A percentile compares a stretch with the other conserved stretches of the same genome.
Conservation (phyloP, 1,140 invertebrate species). For the Listronotus oregonensis region DNA sequence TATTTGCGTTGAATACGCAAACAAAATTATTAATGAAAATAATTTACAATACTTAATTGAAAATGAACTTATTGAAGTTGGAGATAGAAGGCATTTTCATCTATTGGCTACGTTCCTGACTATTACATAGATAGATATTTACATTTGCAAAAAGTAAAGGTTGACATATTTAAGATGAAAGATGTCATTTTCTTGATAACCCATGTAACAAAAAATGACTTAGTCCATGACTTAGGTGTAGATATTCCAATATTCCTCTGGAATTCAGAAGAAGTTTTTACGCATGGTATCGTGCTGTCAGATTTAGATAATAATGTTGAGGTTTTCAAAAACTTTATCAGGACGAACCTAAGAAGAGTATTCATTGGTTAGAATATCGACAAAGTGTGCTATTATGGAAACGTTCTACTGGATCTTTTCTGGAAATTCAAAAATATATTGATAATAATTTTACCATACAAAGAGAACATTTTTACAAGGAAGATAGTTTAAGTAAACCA, state of each 20-base stretch:
- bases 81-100: constrained; percentile 8
- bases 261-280: too few relatives aligned
- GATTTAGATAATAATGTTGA: too few relatives aligned
- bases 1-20: background rate
- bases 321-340: too few relatives aligned
- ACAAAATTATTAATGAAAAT: background rate
- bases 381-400: background rate
- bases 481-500: background rate
- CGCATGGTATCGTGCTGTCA: too few relatives aligned
- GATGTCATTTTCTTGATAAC: background rate
- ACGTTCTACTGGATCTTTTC: background rate
- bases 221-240: background rate
- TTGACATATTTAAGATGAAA: background rate
- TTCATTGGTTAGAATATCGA: too few relatives aligned
- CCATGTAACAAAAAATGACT: background rate
- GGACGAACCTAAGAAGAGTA: too few relatives aligned
- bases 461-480: background rate
- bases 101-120: background rate
- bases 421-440: background rate
- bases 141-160: background rate
- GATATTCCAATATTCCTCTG: too few relatives aligned
- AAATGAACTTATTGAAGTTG: background rate
- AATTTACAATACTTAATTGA: constrained; percentile 7
- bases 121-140: constrained; percentile 2
- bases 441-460: background rate